These are phyloP conservation scores for Gryllus longicercus DNA, from an alignment of 2,888 invertebrate species.

Conservation along the genomic window DNA sequence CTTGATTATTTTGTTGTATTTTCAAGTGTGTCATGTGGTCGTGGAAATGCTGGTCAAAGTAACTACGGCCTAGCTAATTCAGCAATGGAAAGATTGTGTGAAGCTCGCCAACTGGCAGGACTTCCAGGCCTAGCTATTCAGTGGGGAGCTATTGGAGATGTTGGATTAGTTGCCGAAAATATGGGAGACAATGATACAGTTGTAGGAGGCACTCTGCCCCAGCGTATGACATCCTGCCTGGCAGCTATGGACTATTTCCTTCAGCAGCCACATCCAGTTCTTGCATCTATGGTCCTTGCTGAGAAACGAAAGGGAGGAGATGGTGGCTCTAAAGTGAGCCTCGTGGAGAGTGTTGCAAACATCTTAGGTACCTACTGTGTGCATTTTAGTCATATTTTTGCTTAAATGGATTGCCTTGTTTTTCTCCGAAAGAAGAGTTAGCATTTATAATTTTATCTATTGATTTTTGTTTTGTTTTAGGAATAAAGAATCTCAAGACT, in stretches of 20 bases:
- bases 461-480: slow-evolving; percentile 46
- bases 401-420: neutral
- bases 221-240: slow-evolving; percentile 91
- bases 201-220: slow-evolving; percentile 93
- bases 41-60: slow-evolving; percentile 93
- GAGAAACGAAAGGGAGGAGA: slow-evolving; percentile 63
- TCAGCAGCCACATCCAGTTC: slow-evolving; percentile 79
- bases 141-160: slow-evolving; percentile 99
- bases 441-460: neutral
- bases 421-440: neutral
- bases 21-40: slow-evolving; percentile 94
- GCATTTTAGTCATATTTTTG: slow-evolving; percentile 11
- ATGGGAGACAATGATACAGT: slow-evolving; percentile 87
- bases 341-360: slow-evolving; percentile 79
- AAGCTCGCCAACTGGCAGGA: slow-evolving; percentile 73
- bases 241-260: slow-evolving; percentile 84
- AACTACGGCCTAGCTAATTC: slow-evolving; percentile 98
- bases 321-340: slow-evolving; percentile 56
- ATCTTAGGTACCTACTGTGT: slow-evolving; percentile 63
- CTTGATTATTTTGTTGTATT: slow-evolving; percentile 93
- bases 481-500: slow-evolving; percentile 80
- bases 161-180: slow-evolving; percentile 85
- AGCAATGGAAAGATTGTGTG: slow-evolving; percentile 93
- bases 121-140: slow-evolving; percentile 89
- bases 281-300: slow-evolving; percentile 81